Evolutionary conservation across 2,797 vertebrate genomes (phyloP), one percentile per base, ranked within the genome.

Genomic region (Gymnoscopelus braueri): DNA sequence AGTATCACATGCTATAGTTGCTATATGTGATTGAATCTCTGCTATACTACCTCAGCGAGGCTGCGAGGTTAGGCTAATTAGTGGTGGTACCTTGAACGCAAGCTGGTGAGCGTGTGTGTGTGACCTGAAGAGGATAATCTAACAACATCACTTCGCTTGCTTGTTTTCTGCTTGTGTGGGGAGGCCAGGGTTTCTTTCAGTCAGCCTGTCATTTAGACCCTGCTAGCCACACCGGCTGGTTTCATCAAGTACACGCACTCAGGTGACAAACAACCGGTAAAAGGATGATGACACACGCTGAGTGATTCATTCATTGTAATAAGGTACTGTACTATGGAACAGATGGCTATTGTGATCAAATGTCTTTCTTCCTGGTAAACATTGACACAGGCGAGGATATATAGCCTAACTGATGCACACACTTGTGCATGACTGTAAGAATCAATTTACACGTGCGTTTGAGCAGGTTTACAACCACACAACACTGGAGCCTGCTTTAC

Each of bases 121-220:
- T 24, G 60, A 57, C 54, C 62, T 61, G 47, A 74, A 78, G 29
- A 67, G 64, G 60, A 69, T 26, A 48, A 77, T n/a, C 67, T 5
- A 49, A 80, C 64, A 55, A 54, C 57, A 60, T 2, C 4, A 66
- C 57, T 73, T 61, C 64, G 58, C 62, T 69, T 44, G 12, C 53
- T 44, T 60, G 4, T 48, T 60, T 62, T 57, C 7, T 53, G 49
- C 52, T 62, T 69, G 63, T 67, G 56, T 59, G 49, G 54, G 63
- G 32, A 57, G 63, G 32, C 52, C 47, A 66, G 48, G 50, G 35
- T 58, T 67, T 84, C 65, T 68, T 56, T 64, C 32, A 65, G 13
- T 44, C 57, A 59, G 26, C 32, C 12, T 51, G 12, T 15, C 13
- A 51, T 51, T 15, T 51, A 14, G 12, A 15, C 50, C n/a, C 13